phyloP scores from a whole-genome alignment of 2,797 vertebrate genomes.

The Aldrovandia affinis region DNA sequence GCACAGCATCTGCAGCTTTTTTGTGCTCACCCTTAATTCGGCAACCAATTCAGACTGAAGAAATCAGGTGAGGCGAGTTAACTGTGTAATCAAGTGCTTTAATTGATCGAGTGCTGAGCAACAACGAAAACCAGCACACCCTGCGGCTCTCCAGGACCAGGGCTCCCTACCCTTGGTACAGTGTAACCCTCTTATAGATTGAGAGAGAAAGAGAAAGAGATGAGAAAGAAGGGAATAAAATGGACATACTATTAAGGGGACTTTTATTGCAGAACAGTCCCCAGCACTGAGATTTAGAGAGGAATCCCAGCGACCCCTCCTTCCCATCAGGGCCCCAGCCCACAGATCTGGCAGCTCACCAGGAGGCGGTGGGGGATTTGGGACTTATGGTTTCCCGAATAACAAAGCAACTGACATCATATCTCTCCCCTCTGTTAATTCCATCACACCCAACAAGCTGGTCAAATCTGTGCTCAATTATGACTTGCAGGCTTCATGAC shows the following conservation, averaged over 20 bases:
- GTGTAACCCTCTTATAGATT: too few relatives aligned
- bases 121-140: too few relatives aligned
- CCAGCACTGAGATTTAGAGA: conserved; percentile 17
- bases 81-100: too few relatives aligned
- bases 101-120: too few relatives aligned
- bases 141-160: too few relatives aligned
- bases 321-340: neutral
- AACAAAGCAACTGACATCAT: conserved; percentile 43
- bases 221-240: neutral
- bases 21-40: too few relatives aligned
- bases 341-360: neutral
- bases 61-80: too few relatives aligned
- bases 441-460: conserved; percentile 40
- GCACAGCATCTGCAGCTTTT: too few relatives aligned
- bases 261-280: conserved; percentile 28
- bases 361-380: conserved; percentile 9
- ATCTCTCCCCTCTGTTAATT: conserved; percentile 30
- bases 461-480: conserved; percentile 25
- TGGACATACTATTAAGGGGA: conserved; percentile 25
- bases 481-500: conserved; percentile 26
- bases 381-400: conserved; percentile 25
- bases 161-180: too few relatives aligned
- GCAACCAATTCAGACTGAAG: too few relatives aligned
- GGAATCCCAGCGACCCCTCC: conserved; percentile 18
- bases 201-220: neutral